Percentiles rank a stretch among this genome's conserved stretches.
Conservation (phyloP, 1,140 invertebrate genomes). For the Brachystomella parvula region DNA sequence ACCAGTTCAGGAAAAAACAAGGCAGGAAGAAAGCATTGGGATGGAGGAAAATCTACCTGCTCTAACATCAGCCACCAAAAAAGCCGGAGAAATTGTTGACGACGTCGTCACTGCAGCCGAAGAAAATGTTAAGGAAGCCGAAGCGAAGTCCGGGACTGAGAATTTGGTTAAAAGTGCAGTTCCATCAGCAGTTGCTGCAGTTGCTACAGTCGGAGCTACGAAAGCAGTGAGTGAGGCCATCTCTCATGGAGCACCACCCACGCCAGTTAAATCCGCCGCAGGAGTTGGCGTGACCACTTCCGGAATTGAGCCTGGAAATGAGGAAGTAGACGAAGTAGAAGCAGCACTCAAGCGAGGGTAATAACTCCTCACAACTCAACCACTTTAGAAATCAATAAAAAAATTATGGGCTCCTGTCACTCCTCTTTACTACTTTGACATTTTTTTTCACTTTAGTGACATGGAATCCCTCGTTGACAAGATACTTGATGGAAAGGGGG, state of each 20-base stretch:
- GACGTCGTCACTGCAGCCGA: no score
- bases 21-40: no score
- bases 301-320: neutral
- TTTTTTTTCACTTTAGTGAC: slow-evolving; percentile 54
- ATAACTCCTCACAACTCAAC: neutral
- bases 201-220: neutral
- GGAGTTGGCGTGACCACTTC: neutral
- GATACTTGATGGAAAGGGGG: slow-evolving; percentile 76
- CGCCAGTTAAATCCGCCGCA: neutral
- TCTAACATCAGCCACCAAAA: no score
- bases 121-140: neutral
- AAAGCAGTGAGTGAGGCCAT: no score
- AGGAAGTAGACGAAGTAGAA: neutral
- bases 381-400: neutral
- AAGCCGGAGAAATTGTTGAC: no score
- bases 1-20: no score
- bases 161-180: neutral
- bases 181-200: neutral
- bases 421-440: neutral
- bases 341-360: slow-evolving; percentile 9
- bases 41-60: no score
- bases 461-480: slow-evolving; percentile 81
- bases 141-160: neutral
- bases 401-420: neutral
- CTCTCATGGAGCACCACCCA: neutral